phyloP scores from a whole-genome alignment of 2,888 invertebrate species.

The Drosophila bunnanda region DNA sequence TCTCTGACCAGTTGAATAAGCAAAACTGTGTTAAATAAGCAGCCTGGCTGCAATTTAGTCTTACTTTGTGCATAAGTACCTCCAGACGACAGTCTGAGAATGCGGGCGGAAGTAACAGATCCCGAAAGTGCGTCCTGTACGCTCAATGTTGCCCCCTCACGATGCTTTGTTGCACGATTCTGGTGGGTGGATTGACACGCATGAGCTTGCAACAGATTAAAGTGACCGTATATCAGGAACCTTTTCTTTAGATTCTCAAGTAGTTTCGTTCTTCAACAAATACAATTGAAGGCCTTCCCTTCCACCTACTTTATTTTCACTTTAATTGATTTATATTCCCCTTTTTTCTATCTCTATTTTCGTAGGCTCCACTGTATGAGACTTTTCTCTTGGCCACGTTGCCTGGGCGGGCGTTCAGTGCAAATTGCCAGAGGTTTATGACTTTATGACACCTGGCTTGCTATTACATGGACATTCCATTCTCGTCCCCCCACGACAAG shows the following conservation, averaged over 20 bases:
- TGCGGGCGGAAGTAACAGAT: slow-evolving; percentile 53
- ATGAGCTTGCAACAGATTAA: neutral
- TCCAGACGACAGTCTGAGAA: slow-evolving; percentile 58
- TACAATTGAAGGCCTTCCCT: neutral
- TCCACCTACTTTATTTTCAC: neutral
- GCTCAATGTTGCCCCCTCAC: neutral
- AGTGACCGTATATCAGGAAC: neutral
- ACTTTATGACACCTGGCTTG: slow-evolving; percentile 70
- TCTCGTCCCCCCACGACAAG: slow-evolving; percentile 40
- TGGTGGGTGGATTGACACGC: neutral
- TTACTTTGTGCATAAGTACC: neutral
- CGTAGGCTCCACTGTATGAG: slow-evolving; percentile 7
- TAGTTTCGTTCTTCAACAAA: neutral
- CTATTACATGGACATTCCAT: slow-evolving; percentile 52
- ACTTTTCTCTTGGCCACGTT: slow-evolving; percentile 26
- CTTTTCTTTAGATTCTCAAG: neutral
- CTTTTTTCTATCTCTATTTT: neutral
- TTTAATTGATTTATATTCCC: neutral
- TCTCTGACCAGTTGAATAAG: slow-evolving; percentile 27
- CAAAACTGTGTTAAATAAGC: slow-evolving; percentile 30
- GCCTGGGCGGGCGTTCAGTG: slow-evolving; percentile 47
- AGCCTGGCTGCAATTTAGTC: slow-evolving; percentile 5
- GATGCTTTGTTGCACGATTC: neutral
- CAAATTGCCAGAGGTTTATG: slow-evolving; percentile 60
- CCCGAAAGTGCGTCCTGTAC: slow-evolving; percentile 40